Evolutionary conservation across 2,113 vertebrate genomes (phyloP).

Genomic region (Ciconia stormi): DNA sequence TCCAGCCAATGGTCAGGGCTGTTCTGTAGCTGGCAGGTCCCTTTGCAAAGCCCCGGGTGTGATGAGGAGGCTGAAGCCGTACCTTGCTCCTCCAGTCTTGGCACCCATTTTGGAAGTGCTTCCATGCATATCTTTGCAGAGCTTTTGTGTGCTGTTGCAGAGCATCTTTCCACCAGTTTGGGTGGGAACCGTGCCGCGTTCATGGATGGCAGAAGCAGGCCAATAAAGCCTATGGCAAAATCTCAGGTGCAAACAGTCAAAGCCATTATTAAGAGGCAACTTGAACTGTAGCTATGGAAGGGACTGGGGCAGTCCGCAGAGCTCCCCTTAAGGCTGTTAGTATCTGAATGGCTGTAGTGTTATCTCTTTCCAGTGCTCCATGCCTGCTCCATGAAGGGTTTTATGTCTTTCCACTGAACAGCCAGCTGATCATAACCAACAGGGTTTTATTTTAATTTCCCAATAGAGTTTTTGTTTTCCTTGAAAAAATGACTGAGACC

Average conservation of each 20-base stretch:
- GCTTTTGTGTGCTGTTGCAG: neutral
- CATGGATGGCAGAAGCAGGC: neutral
- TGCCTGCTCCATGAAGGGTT: neutral
- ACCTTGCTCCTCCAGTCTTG: neutral
- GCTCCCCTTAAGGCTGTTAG: neutral
- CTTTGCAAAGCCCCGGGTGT: neutral
- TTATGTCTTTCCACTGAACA: neutral
- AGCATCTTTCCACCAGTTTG: neutral
- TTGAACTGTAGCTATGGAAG: neutral
- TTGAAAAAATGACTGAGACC: conserved; percentile 11
- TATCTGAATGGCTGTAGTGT: neutral
- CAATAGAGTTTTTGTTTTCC: neutral
- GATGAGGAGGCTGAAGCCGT: neutral
- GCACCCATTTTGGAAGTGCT: neutral
- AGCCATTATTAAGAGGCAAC: neutral
- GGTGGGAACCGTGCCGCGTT: neutral
- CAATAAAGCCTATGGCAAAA: neutral
- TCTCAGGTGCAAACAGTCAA: neutral
- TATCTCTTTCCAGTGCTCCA: conserved; percentile 6
- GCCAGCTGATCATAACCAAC: neutral
- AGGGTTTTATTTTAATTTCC: conserved; percentile 25
- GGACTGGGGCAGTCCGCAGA: neutral
- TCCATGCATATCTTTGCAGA: neutral
- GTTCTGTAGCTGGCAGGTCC: neutral
- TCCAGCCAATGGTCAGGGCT: neutral